Conservation (phyloP, 2,113 vertebrate genomes). For the Cairina moschata region DNA sequence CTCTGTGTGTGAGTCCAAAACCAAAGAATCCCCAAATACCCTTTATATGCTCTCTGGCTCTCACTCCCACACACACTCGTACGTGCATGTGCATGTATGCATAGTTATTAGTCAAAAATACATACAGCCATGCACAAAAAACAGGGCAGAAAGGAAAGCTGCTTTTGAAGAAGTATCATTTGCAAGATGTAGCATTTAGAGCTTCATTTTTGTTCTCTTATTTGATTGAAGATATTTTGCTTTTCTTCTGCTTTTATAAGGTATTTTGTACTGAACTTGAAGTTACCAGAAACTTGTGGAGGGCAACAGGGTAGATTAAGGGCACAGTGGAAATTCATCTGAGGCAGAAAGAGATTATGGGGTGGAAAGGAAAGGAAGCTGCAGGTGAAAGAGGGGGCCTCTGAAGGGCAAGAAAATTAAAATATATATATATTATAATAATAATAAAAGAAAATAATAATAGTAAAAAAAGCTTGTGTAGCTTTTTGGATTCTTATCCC, state of each 20-base stretch:
- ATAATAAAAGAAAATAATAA: not conserved
- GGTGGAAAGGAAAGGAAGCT: not conserved
- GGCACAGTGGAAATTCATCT: not conserved
- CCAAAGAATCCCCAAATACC: constrained; percentile 73
- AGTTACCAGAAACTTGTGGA: not conserved
- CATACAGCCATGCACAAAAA: constrained; percentile 3
- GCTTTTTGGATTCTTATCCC: not conserved
- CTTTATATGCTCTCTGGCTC: constrained; percentile 59
- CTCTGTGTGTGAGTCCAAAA: constrained; percentile 58
- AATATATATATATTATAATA: not conserved
- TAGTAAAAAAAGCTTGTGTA: not conserved
- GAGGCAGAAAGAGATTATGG: not conserved
- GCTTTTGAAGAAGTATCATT: not conserved
- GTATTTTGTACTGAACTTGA: not conserved
- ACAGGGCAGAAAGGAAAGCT: constrained; percentile 16
- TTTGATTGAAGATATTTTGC: not conserved
- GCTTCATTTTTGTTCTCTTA: not conserved
- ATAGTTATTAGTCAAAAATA: constrained; percentile 55
- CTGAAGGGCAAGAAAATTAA: not conserved
- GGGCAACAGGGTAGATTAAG: not conserved
- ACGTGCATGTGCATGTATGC: constrained; percentile 54
- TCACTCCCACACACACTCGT: constrained; percentile 44
- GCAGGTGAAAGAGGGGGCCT: not conserved
- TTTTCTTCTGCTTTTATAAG: not conserved
- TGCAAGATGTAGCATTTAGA: not conserved